Evolutionary conservation across 37 sponge, comb jelly and placozoan genomes (phyloP).

Genomic region (Beroe ovata): DNA sequence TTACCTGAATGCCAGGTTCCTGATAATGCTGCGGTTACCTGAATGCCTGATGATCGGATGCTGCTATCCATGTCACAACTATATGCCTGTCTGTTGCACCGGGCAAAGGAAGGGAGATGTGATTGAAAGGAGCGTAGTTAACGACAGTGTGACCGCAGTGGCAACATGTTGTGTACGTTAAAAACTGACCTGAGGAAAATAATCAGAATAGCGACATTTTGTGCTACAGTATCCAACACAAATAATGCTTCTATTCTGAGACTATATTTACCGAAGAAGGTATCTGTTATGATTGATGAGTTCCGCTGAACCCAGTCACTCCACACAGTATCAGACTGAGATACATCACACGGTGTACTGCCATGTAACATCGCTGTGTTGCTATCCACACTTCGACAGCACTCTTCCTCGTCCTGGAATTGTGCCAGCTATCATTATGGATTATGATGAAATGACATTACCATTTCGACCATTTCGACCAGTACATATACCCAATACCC

Average conservation of each 20-base stretch:
- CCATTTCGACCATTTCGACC: too few relatives aligned
- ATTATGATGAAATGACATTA: too few relatives aligned
- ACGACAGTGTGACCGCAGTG: conserved; percentile 58
- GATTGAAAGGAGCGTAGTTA: conserved; percentile 22
- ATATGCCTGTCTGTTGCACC: conserved; percentile 51
- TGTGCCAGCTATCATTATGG: too few relatives aligned
- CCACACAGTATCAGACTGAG: conserved; percentile 20
- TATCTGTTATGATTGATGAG: conserved; percentile 27
- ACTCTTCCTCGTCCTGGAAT: neutral
- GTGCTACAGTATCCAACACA: too few relatives aligned
- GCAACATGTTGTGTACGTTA: conserved; percentile 45
- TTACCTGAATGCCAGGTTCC: conserved; percentile 32
- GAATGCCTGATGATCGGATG: conserved; percentile 16
- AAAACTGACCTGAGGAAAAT: conserved; percentile 63
- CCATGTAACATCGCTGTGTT: neutral
- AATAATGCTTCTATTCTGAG: neutral
- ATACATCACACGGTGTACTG: neutral
- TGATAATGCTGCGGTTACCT: too few relatives aligned
- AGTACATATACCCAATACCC: too few relatives aligned
- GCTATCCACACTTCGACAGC: conserved; percentile 53
- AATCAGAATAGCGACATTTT: too few relatives aligned
- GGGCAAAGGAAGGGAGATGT: conserved; percentile 55
- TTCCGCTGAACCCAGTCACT: conserved; percentile 19
- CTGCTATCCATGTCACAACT: conserved; percentile 55
- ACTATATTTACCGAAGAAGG: conserved; percentile 40